Base-by-base conservation (phyloP, 2,888 invertebrate genomes). In the Prosapia bicincta region DNA sequence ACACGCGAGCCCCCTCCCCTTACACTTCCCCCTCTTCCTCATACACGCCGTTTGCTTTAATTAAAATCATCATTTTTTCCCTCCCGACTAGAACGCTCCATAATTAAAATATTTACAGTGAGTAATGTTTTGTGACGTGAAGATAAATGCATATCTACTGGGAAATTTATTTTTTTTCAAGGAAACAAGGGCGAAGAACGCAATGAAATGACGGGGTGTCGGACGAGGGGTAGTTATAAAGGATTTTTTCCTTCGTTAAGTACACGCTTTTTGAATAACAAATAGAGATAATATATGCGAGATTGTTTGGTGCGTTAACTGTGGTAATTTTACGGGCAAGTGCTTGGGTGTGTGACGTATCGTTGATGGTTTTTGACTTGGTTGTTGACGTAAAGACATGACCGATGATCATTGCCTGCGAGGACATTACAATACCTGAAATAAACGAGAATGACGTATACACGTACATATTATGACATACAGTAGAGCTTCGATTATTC, bases 21-120 rank as follows among this genome's bases (percentile, higher is more conserved):
- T 23, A n/a, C n/a, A n/a, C n/a, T 66, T 28, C 9, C 20, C 71
- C 71, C 20, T 23, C 72, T 28, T 7, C 24, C 23, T 32, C 66
- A 26, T 66, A 15, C n/a, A 43, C 38, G 9, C 43, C 71, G 28
- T 23, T 25, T 28, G 66, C 72, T 32, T 72, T 72, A 72, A 72
- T 72, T 72, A 72, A 72, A 72, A 72, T 66, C 26, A 72, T 72
- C 65, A 26, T 72, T 72, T 72, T 66, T 72, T 66, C 28, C 65
- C 54, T 38, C 71, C 9, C 66, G 6, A 7, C 7, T 25, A 9
- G 24, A n/a, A 28, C 26, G 23, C 26, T 65, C 26, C 65, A 26
- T 72, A 30, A 66, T 72, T 72, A 72, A 72, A 66, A 72, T 66
- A 72, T 72, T 72, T 72, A 28, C 72, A 54, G 20, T 28, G 30